Evolutionary conservation across 2,888 invertebrate genomes (phyloP).

Genomic region (Malachius bipustulatus): DNA sequence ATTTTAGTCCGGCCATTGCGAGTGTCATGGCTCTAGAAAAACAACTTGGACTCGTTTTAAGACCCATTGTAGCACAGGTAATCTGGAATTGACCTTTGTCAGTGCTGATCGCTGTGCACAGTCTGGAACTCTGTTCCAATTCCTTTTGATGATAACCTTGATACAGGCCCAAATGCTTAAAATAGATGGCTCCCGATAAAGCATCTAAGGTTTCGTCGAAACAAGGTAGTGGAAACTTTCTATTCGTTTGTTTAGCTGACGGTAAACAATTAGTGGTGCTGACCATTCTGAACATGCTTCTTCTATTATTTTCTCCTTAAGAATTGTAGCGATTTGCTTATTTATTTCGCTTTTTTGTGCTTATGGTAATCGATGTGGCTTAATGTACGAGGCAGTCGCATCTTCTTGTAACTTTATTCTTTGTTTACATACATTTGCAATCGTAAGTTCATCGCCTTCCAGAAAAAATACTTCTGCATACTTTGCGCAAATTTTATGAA

Average conservation of each 20-base stretch:
- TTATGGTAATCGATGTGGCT: slow-evolving; percentile 19
- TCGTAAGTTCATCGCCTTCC: slow-evolving; percentile 16
- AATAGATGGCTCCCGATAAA: slow-evolving; percentile 21
- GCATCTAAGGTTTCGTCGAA: slow-evolving; percentile 24
- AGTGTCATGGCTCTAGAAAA: slow-evolving; percentile 22
- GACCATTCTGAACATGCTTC: slow-evolving; percentile 18
- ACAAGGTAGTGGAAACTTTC: slow-evolving; percentile 19
- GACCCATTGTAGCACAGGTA: slow-evolving; percentile 21
- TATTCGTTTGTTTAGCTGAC: slow-evolving; percentile 14
- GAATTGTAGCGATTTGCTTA: slow-evolving; percentile 18
- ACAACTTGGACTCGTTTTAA: slow-evolving; percentile 21
- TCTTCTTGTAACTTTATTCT: slow-evolving; percentile 16
- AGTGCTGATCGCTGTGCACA: slow-evolving; percentile 21
- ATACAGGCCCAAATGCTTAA: slow-evolving; percentile 19
- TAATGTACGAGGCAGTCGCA: slow-evolving; percentile 17
- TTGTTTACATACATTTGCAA: slow-evolving; percentile 20
- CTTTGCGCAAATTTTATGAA: slow-evolving; percentile 16
- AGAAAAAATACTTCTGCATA: slow-evolving; percentile 18
- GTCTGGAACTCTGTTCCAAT: slow-evolving; percentile 16
- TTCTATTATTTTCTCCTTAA: slow-evolving; percentile 19
- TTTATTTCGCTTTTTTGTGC: slow-evolving; percentile 20
- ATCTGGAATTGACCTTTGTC: slow-evolving; percentile 22
- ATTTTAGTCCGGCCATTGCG: slow-evolving; percentile 19
- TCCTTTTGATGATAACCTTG: slow-evolving; percentile 24
- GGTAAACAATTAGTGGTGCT: slow-evolving; percentile 18